Evolutionary conservation across 2,797 vertebrate genomes (phyloP), one percentile per base, ranked within the genome.

Genomic region (Spea hammondii): DNA sequence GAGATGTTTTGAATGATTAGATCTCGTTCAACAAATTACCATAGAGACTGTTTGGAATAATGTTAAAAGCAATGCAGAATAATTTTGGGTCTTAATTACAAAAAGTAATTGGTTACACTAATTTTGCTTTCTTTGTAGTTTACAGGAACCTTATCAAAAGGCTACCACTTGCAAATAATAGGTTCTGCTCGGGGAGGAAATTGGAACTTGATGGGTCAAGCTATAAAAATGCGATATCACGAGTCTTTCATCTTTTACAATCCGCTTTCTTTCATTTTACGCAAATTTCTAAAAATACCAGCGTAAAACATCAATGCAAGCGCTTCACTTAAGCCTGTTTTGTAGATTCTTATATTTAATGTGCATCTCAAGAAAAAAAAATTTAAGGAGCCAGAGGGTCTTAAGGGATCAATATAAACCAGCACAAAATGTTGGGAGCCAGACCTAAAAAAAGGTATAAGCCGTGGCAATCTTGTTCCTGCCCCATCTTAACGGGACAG

Each of bases 61-160:
- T 59, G 65, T 55, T 59, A 47, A 46, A 55, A 55, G 49, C 46
- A 66, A 67, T 49, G 14, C 74, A 47, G 48, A 7, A 32, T 47
- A 68, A 69, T 50, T 6, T 47, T 50, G 17, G 48, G 17, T 70
- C 75, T 77, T 77, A 76, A 76, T 76, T 76, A 77, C 48, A 77
- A 70, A 70, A 77, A 62, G 75, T 77, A 77, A 77, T 77, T 70
- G 75, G 75, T 68, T 77, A 45, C 67, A 77, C 75, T 70, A 64
- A 77, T 70, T 70, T 70, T 51, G 47, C 47, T 64, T 77, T 64
- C 75, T 51, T 59, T 77, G 67, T 77, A 70, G 54, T 46, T 62
- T 14, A 70, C 4, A 62, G 11, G 14, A 47, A 44, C 55, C 75
- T 77, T 77, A 76, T 76, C 74, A 76, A 69, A 69, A 70, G 75